Percentiles rank a stretch among this genome's conserved stretches.
These are phyloP conservation scores for Anguilla megastoma DNA, from an alignment of 2,797 vertebrate genomes.

Conservation along the genomic window DNA sequence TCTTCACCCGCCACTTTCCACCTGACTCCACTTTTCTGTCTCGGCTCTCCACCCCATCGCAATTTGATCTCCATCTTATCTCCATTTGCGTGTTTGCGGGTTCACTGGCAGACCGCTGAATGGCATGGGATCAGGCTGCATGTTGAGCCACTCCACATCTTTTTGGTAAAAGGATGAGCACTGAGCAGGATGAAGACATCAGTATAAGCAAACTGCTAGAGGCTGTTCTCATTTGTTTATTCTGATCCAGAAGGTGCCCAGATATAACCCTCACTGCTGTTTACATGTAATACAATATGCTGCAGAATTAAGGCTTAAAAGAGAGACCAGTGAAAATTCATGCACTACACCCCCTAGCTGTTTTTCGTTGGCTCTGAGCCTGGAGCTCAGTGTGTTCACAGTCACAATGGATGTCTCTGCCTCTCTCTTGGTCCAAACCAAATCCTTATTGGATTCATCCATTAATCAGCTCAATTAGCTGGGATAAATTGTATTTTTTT, in stretches of 20 bases:
- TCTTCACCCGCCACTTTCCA: neutral
- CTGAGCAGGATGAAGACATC: neutral
- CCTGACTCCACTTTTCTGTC: neutral
- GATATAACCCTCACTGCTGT: neutral
- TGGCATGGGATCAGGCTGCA: neutral
- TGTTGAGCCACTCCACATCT: neutral
- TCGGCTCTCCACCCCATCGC: neutral
- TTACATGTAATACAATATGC: neutral
- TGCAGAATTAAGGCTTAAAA: conserved; percentile 9
- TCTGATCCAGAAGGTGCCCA: neutral
- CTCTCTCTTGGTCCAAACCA: neutral
- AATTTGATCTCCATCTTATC: neutral
- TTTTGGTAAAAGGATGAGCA: neutral
- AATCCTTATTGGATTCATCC: neutral
- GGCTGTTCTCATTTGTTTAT: neutral
- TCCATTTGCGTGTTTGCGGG: neutral
- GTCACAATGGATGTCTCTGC: neutral
- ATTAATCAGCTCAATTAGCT: neutral
- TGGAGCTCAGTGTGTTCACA: neutral
- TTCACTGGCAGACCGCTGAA: neutral
- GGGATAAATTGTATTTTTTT: too few relatives aligned
- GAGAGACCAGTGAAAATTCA: neutral
- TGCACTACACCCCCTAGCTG: neutral
- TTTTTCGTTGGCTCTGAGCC: neutral
- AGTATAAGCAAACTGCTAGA: neutral